phyloP scores from a whole-genome alignment of 2,113 vertebrate genomes.

The Amia ocellicauda region DNA sequence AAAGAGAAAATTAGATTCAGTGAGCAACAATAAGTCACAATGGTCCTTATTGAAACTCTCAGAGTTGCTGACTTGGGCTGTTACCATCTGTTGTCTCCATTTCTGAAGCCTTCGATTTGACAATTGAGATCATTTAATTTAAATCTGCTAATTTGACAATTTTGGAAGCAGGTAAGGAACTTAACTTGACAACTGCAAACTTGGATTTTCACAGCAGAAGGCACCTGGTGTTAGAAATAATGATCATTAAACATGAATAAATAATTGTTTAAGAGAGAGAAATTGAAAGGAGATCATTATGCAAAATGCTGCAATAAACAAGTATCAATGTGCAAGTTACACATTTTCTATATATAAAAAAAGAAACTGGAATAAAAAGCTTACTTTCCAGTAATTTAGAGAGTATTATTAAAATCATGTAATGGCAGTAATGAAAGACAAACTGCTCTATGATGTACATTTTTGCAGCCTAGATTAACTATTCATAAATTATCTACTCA shows the following conservation, averaged over 20 bases:
- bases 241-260: neutral
- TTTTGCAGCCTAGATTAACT: too few species aligned
- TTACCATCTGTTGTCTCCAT: neutral
- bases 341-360: too few species aligned
- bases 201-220: neutral
- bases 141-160: constrained; percentile 5
- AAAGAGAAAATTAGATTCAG: constrained; percentile 13
- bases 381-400: too few species aligned
- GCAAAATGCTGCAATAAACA: too few species aligned
- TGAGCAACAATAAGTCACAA: constrained; percentile 4
- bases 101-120: neutral
- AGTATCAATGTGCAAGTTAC: too few species aligned
- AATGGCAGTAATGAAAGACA: too few species aligned
- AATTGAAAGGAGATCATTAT: too few species aligned
- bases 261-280: too few species aligned
- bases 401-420: too few species aligned
- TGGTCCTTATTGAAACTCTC: neutral
- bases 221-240: neutral
- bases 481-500: too few species aligned
- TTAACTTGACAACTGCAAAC: constrained; percentile 1
- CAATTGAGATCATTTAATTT: constrained; percentile 3
- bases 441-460: too few species aligned
- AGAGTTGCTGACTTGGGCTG: neutral
- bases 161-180: constrained; percentile 5
- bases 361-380: too few species aligned